Evolutionary conservation across 2,797 vertebrate species (phyloP).

Genomic region (Protonibea diacanthus): DNA sequence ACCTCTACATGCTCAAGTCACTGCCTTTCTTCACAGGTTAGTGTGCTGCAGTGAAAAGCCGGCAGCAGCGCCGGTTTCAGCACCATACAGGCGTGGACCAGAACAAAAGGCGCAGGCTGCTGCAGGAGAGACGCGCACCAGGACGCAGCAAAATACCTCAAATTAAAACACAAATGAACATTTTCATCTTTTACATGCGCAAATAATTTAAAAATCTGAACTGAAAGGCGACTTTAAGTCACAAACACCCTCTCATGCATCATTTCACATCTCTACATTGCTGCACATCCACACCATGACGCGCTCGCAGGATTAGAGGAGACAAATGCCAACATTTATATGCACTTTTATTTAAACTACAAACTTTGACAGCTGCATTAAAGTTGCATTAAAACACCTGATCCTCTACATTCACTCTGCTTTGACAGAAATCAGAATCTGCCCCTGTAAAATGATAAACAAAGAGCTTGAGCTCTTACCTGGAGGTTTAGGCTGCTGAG

Average conservation of each 20-base stretch:
- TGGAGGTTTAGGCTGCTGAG: conserved; percentile 64
- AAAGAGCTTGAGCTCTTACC: conserved; percentile 70
- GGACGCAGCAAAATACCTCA: conserved; percentile 10
- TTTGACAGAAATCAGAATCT: not conserved
- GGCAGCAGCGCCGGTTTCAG: conserved; percentile 70
- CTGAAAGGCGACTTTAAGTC: fast-evolving
- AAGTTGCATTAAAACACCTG: not conserved
- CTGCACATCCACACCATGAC: conserved; percentile 35
- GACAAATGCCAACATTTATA: conserved; percentile 1
- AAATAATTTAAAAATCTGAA: not conserved
- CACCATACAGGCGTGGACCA: conserved; percentile 83
- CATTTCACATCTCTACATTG: not conserved
- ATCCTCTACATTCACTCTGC: not conserved
- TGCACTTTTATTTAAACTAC: not conserved
- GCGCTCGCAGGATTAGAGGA: conserved; percentile 32
- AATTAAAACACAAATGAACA: not conserved
- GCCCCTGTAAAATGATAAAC: not conserved
- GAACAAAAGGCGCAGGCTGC: conserved; percentile 81
- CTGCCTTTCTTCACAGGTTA: not conserved
- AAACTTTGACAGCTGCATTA: conserved; percentile 42
- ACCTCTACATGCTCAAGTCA: not conserved
- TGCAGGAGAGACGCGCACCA: conserved; percentile 34
- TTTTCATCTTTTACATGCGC: not conserved
- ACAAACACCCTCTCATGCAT: not conserved
- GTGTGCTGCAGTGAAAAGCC: conserved; percentile 43